phyloP scores from a whole-genome alignment of 2,113 vertebrate genomes.

The Smithornis capensis region DNA sequence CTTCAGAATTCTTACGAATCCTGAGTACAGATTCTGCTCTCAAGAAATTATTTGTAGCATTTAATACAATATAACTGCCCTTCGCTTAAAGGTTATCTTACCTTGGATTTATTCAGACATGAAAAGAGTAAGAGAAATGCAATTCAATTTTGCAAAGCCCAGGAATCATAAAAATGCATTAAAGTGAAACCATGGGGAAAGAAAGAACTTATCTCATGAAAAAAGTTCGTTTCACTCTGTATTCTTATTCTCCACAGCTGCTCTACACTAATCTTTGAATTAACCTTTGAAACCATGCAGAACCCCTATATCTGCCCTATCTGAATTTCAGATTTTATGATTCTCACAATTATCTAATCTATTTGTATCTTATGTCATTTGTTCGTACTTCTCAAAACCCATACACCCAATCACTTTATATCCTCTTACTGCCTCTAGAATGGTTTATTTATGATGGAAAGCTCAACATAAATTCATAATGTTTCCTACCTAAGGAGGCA shows the following conservation, averaged over 20 bases:
- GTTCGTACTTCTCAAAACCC: neutral
- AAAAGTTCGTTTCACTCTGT: neutral
- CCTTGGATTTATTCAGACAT: constrained; percentile 29
- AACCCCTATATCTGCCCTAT: neutral
- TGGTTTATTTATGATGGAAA: neutral
- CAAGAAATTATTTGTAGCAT: neutral
- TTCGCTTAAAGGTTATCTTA: constrained; percentile 27
- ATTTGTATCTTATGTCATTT: neutral
- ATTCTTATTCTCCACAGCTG: neutral
- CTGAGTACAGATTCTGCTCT: neutral
- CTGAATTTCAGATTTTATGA: neutral
- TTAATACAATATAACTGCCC: neutral
- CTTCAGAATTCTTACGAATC: neutral
- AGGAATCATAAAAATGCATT: constrained; percentile 22
- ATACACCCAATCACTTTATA: neutral
- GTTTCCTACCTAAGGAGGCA: neutral
- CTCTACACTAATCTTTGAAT: neutral
- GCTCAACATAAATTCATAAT: neutral
- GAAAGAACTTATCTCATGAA: neutral
- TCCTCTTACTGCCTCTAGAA: neutral
- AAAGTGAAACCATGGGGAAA: constrained; percentile 13
- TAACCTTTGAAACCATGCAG: neutral
- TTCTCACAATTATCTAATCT: neutral
- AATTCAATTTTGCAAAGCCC: constrained; percentile 20
- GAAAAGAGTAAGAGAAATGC: constrained; percentile 14